Evolutionary conservation across 2,888 invertebrate species (phyloP).

Genomic region (Ischnus inquisitorius): DNA sequence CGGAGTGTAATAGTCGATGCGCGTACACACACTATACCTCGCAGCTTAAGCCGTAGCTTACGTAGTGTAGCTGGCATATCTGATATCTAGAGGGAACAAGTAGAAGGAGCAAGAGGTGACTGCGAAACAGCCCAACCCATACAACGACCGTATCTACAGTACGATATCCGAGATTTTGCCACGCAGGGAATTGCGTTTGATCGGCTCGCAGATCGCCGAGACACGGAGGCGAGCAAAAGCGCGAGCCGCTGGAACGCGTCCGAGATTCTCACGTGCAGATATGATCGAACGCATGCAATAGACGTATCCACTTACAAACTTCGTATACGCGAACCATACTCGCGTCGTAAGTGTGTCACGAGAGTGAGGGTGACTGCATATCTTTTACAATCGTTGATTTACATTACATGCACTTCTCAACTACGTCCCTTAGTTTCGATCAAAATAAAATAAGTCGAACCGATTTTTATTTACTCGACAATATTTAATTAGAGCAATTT

Average conservation of each 20-base stretch:
- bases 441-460: background rate
- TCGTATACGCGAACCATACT: background rate
- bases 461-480: background rate
- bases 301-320: slow-evolving; percentile 44
- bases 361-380: slow-evolving; percentile 16
- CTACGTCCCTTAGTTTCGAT: background rate
- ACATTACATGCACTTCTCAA: background rate
- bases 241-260: slow-evolving; percentile 37
- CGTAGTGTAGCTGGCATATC: slow-evolving; percentile 24
- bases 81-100: slow-evolving; percentile 38
- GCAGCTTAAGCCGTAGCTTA: slow-evolving; percentile 14
- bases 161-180: slow-evolving; percentile 21
- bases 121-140: slow-evolving; percentile 26
- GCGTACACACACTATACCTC: background rate
- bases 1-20: slow-evolving; percentile 23
- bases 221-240: slow-evolving; percentile 34
- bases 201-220: slow-evolving; percentile 14
- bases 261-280: slow-evolving; percentile 47
- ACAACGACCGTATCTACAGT: slow-evolving; percentile 9
- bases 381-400: background rate
- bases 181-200: slow-evolving; percentile 23
- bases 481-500: background rate
- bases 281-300: slow-evolving; percentile 41
- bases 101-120: slow-evolving; percentile 34
- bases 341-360: slow-evolving; percentile 12